Conservation (phyloP, 2,797 vertebrate genomes). For the Ctenopoma multispine region DNA sequence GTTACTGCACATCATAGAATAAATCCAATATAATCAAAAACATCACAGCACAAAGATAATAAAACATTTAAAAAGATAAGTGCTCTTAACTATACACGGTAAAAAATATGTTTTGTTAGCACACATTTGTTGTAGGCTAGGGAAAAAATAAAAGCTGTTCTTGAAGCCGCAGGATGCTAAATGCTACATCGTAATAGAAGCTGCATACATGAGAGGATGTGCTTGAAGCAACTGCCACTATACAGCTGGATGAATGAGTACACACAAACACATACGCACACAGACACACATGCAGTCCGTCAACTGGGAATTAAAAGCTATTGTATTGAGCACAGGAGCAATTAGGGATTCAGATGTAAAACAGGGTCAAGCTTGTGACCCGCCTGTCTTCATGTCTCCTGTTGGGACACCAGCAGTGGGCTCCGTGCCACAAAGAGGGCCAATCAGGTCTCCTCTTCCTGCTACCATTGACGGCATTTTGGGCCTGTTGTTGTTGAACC, state of each 20-base stretch:
- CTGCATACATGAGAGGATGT: not conserved
- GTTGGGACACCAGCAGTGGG: conserved; percentile 33
- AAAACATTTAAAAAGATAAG: too few relatives aligned
- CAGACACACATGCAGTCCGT: not conserved
- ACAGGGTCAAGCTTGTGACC: conserved; percentile 68
- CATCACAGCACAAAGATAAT: too few relatives aligned
- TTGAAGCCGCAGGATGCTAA: too few relatives aligned
- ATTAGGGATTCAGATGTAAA: conserved; percentile 75
- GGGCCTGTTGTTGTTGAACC: conserved; percentile 48
- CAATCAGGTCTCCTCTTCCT: conserved; percentile 31
- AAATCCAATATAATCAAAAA: too few relatives aligned
- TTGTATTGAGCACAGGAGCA: conserved; percentile 46
- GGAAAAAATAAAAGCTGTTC: too few relatives aligned
- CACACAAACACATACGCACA: not conserved
- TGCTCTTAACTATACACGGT: too few relatives aligned
- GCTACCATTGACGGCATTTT: conserved; percentile 40
- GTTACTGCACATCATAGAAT: too few relatives aligned
- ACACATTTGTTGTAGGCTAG: too few relatives aligned
- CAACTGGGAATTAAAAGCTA: conserved; percentile 24
- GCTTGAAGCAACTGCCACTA: not conserved
- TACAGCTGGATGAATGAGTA: not conserved
- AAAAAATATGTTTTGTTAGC: too few relatives aligned
- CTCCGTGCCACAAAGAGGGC: conserved; percentile 30
- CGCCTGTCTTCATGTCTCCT: conserved; percentile 50
- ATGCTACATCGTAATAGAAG: not conserved